These are phyloP conservation scores for Rhagonycha fulva DNA, from an alignment of 2,888 invertebrate genomes.

Conservation along the genomic window DNA sequence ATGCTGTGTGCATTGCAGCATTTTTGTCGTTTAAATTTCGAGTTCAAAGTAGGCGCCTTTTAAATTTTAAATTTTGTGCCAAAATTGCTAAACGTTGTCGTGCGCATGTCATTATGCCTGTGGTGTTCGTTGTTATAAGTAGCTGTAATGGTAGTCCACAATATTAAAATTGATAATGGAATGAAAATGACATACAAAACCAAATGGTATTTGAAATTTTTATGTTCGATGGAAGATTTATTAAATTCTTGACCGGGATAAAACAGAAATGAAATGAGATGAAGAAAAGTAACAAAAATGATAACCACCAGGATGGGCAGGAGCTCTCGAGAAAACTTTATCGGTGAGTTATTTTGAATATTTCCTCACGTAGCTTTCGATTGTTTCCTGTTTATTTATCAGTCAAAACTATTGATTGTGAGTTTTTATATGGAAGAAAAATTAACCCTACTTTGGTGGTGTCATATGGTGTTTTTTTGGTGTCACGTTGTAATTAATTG, in stretches of 20 bases:
- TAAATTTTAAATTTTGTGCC: neutral
- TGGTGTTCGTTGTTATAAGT: constrained; percentile 47
- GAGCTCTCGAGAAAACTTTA: constrained; percentile 62
- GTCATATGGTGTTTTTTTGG: neutral
- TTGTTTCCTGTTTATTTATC: neutral
- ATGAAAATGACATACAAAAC: constrained; percentile 50
- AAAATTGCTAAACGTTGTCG: neutral
- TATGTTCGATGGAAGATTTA: constrained; percentile 45
- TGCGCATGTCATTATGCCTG: constrained; percentile 17
- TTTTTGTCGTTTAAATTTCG: neutral
- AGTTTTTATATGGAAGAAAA: neutral
- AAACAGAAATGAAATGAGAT: constrained; percentile 59
- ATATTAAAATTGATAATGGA: constrained; percentile 51
- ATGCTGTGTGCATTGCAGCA: constrained; percentile 36
- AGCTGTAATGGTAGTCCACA: constrained; percentile 54
- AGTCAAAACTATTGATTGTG: neutral
- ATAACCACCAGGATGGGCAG: constrained; percentile 60
- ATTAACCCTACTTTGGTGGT: neutral
- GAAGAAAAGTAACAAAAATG: constrained; percentile 60
- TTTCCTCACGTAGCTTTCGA: neutral
- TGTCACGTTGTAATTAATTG: neutral
- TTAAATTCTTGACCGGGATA: constrained; percentile 56
- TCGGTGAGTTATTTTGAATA: constrained; percentile 52
- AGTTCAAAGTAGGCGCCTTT: neutral
- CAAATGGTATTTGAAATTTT: constrained; percentile 43